A percentile compares a stretch with the other conserved stretches of the same genome.
These are phyloP conservation scores for Oncorhynchus nerka DNA, from an alignment of 2,113 vertebrate genomes.

Conservation along the genomic window DNA sequence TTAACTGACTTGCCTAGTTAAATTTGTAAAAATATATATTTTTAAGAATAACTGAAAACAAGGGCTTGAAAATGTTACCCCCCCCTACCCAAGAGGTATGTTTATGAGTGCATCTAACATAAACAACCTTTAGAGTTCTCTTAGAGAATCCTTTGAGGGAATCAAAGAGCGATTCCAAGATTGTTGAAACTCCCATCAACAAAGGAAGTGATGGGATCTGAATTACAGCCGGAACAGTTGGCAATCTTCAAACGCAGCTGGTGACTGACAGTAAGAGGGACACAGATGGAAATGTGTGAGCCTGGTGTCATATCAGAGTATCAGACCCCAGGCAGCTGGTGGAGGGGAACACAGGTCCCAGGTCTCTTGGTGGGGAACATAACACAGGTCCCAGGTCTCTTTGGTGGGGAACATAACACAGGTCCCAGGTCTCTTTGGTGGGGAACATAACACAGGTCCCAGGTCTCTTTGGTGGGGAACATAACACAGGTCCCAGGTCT, in stretches of 20 bases:
- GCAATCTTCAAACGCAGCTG: constrained; percentile 59
- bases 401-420: not conserved
- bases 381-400: too few species aligned
- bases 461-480: constrained; percentile 3
- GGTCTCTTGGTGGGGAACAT: not conserved
- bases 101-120: not conserved
- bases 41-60: not conserved
- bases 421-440: constrained; percentile 6
- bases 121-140: not conserved
- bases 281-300: constrained; percentile 41
- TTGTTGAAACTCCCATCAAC: not conserved
- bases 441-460: not conserved
- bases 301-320: constrained; percentile 29
- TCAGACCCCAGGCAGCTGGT: constrained; percentile 15
- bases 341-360: not conserved
- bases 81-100: not conserved
- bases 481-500: not conserved
- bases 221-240: constrained; percentile 26
- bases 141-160: not conserved
- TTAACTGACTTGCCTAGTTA: too few species aligned
- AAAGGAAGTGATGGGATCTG: constrained; percentile 10
- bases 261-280: constrained; percentile 16
- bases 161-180: constrained; percentile 2
- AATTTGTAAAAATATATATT: too few species aligned
- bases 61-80: constrained; percentile 7